phyloP scores from a whole-genome alignment of 2,888 invertebrate species.

The Tribolium freemani region DNA sequence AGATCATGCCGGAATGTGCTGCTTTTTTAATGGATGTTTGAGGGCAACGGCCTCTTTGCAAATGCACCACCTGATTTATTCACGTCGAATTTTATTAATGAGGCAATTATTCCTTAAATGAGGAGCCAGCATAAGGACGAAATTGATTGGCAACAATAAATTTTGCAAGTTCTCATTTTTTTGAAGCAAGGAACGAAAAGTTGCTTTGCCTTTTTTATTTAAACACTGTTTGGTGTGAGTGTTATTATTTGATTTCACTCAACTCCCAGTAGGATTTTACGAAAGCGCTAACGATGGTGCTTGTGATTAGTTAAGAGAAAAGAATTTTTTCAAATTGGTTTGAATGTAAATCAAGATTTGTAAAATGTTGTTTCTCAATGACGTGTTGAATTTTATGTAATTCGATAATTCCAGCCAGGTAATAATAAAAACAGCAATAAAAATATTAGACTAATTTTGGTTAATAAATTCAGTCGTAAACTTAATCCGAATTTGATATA shows the following conservation, averaged over 20 bases:
- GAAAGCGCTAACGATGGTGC: not conserved
- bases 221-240: not conserved
- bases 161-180: not conserved
- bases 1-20: conserved; percentile 1
- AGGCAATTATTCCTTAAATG: not conserved
- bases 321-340: no score
- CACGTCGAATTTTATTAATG: not conserved
- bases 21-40: conserved; percentile 1
- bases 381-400: not conserved
- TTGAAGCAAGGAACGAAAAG: no score
- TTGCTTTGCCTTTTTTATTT: not conserved
- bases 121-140: not conserved
- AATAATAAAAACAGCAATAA: conserved; percentile 5
- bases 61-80: not conserved
- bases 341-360: no score
- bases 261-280: not conserved
- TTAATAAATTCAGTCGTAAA: not conserved
- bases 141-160: not conserved
- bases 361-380: no score
- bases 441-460: not conserved
- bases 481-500: not conserved
- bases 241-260: not conserved
- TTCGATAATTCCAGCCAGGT: not conserved
- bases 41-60: not conserved
- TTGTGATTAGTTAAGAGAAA: no score